phyloP scores from a whole-genome alignment of 2,113 vertebrate genomes.

The Myocastor coypus region DNA sequence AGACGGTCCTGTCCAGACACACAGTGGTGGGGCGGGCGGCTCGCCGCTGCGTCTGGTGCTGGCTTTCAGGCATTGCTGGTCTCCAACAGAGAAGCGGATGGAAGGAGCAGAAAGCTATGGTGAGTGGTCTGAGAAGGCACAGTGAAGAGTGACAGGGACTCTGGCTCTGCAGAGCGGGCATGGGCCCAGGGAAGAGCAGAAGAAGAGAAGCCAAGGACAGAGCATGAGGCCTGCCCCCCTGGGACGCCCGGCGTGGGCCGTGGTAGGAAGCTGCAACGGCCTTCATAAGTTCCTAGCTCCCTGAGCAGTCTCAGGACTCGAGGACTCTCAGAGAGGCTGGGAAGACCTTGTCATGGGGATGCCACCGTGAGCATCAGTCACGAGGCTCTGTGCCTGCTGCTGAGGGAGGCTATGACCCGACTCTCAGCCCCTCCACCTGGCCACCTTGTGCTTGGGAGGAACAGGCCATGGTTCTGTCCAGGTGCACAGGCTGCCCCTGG shows the following conservation, averaged over 20 bases:
- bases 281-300: background rate
- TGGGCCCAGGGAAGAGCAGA: background rate
- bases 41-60: background rate
- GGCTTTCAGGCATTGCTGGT: background rate
- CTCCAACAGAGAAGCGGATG: background rate
- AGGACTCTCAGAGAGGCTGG: background rate
- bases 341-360: background rate
- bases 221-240: rapidly evolving
- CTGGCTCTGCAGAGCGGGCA: background rate
- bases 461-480: background rate
- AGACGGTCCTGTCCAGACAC: background rate
- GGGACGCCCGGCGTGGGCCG: background rate
- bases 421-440: background rate
- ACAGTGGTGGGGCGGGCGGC: background rate
- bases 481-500: background rate
- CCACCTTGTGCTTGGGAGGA: background rate
- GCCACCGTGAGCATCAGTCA: background rate
- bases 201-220: background rate
- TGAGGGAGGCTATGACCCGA: background rate
- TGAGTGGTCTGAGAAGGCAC: background rate
- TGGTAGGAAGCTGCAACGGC: background rate
- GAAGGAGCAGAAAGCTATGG: background rate
- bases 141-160: background rate
- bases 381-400: background rate
- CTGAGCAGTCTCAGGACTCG: background rate